Evolutionary conservation across 1,140 invertebrate species (phyloP).

Genomic region (Drosophila nannoptera): DNA sequence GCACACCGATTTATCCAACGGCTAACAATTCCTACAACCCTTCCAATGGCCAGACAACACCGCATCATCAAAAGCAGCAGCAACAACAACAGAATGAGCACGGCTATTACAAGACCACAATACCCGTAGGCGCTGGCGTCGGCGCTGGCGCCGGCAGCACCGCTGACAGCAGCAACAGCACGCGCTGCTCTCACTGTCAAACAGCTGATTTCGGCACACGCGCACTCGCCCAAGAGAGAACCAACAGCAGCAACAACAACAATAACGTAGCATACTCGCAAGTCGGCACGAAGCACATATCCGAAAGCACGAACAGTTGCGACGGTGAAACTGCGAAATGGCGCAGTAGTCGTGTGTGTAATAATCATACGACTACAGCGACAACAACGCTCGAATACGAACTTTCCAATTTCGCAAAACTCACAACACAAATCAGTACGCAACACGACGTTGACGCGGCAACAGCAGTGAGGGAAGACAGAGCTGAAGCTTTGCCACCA

Average conservation of each 20-base stretch:
- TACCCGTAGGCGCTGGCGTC: slow-evolving; percentile 54
- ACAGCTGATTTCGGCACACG: slow-evolving; percentile 63
- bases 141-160: slow-evolving; percentile 30
- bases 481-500: slow-evolving; percentile 32
- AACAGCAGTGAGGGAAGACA: slow-evolving; percentile 29
- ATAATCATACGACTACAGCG: slow-evolving; percentile 77
- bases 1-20: slow-evolving; percentile 73
- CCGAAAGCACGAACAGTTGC: slow-evolving; percentile 35
- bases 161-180: slow-evolving; percentile 28
- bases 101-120: slow-evolving; percentile 70
- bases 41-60: slow-evolving; percentile 73
- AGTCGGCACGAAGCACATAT: slow-evolving; percentile 28
- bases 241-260: slow-evolving; percentile 43
- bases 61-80: slow-evolving; percentile 52
- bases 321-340: slow-evolving; percentile 42
- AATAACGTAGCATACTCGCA: slow-evolving; percentile 34
- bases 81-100: slow-evolving; percentile 40
- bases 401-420: slow-evolving; percentile 77
- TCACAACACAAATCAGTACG: slow-evolving; percentile 77
- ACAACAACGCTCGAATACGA: slow-evolving; percentile 78
- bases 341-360: slow-evolving; percentile 74
- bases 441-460: slow-evolving; percentile 59
- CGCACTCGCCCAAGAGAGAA: slow-evolving; percentile 37
- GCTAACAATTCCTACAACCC: slow-evolving; percentile 69
- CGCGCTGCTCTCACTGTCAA: slow-evolving; percentile 52